Base-by-base conservation (phyloP, 2,888 invertebrate genomes). In the Macrosoma leucophasiata region DNA sequence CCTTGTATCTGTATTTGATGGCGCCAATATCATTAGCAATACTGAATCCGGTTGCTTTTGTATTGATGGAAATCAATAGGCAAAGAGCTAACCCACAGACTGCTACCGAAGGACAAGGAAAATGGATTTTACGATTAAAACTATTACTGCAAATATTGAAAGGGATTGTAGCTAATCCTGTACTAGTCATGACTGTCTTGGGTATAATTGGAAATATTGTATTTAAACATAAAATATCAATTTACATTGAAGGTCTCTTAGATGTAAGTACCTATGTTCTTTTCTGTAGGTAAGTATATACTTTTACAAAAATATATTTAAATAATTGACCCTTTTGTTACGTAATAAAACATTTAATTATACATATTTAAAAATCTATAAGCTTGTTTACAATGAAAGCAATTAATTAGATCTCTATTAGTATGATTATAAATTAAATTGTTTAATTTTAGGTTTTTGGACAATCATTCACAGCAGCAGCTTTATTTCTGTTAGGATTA, bases 1-100 rank as follows among this genome's bases (percentile, higher is more conserved):
- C 94, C 1, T 87, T 91, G 1, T 98, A 97, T 68, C 81, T 98
- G 26, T 98, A 97, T 66, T 84, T 98, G 29, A 91, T 97, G 88
- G 96, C 97, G 6, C 98, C 98, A 1, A 95, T 97, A 62, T 97
- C 96, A 22, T 79, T 98, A 41, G 93, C 95, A 1, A 90, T 97
- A 52, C 81, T 98, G 13, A 98, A 98, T 76, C 97, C 97, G 0
- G 87, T 97, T 46, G 95, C 95, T 12, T 95, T 97, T 69, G 84
- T 95, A 3, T 70, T 97, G 40, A 89, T 98, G 89, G 97, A 98
- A 81, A 89, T 96, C 25, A 86, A 88, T 41, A 90, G 88, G 57
- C 86, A 87, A 39, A 78, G 71, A 58, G 70, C 73, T 36, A 58
- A 55, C 37, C 45, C 55, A 10, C 59, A 58, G 44, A 43, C 50